phyloP scores from a whole-genome alignment of 2,888 invertebrate species.

The Galerucella pusilla region DNA sequence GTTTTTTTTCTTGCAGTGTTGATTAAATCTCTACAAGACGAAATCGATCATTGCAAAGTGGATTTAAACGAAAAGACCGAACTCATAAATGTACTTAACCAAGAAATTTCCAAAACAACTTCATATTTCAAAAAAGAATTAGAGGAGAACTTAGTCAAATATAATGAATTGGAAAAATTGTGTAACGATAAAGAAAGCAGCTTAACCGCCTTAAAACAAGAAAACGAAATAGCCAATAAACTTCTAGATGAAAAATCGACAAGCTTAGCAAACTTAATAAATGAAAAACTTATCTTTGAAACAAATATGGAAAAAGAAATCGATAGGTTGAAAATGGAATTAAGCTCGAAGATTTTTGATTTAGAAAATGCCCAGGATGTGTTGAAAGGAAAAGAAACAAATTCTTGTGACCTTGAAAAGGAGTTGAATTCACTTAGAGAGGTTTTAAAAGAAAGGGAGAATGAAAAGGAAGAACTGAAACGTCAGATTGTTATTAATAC shows the following conservation, averaged over 20 bases:
- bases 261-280: conserved; percentile 48
- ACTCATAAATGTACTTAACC: conserved; percentile 50
- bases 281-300: conserved; percentile 53
- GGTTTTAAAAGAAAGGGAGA: conserved; percentile 56
- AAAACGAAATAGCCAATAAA: conserved; percentile 58
- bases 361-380: conserved; percentile 65
- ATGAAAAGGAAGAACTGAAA: conserved; percentile 56
- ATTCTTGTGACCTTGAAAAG: conserved; percentile 56
- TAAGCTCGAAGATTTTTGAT: conserved; percentile 69
- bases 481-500: conserved; percentile 4
- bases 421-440: conserved; percentile 58
- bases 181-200: conserved; percentile 39
- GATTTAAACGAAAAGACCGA: conserved; percentile 49
- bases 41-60: conserved; percentile 52
- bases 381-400: conserved; percentile 48
- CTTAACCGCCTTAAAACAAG: conserved; percentile 48
- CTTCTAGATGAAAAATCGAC: conserved; percentile 51
- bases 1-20: conserved; percentile 43
- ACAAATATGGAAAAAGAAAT: conserved; percentile 55
- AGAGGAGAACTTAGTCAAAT: conserved; percentile 41
- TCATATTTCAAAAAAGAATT: conserved; percentile 50
- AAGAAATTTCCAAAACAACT: conserved; percentile 49
- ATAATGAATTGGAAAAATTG: conserved; percentile 41
- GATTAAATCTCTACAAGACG: conserved; percentile 52
- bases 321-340: conserved; percentile 60